Evolutionary conservation across 1,140 invertebrate species (phyloP).

Genomic region (Cotesia typhae): DNA sequence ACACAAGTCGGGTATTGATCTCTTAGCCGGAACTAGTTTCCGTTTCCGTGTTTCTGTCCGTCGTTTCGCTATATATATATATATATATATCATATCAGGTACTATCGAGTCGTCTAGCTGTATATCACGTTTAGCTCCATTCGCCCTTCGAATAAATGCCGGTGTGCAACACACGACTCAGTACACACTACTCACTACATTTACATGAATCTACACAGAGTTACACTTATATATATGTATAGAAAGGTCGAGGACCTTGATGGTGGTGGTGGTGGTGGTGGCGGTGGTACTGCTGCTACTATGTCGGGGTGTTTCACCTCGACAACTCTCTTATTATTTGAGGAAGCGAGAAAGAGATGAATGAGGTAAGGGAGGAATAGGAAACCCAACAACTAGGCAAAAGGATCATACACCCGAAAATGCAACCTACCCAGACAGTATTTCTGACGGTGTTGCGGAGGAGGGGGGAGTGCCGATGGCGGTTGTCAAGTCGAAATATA

Average conservation of each 20-base stretch:
- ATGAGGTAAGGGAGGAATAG: slow-evolving; percentile 6
- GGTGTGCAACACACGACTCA: slow-evolving; percentile 14
- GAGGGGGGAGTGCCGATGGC: no score
- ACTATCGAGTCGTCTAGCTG: no score
- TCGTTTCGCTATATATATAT: slow-evolving; percentile 30
- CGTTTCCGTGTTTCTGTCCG: slow-evolving; percentile 55
- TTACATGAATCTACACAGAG: neutral
- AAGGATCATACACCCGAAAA: slow-evolving; percentile 8
- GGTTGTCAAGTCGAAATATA: neutral
- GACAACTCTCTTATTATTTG: slow-evolving; percentile 24
- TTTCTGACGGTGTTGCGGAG: no score
- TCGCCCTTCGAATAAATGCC: slow-evolving; percentile 36
- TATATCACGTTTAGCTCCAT: neutral
- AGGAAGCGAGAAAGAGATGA: slow-evolving; percentile 32
- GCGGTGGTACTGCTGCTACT: no score
- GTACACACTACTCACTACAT: neutral
- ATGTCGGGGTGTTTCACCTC: slow-evolving; percentile 43
- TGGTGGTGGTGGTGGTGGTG: no score
- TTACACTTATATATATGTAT: slow-evolving; percentile 12
- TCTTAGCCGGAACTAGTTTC: slow-evolving; percentile 62
- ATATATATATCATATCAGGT: slow-evolving; percentile 22
- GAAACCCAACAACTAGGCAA: neutral
- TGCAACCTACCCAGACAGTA: slow-evolving; percentile 2
- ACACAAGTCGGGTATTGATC: slow-evolving; percentile 59
- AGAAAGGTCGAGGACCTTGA: slow-evolving; percentile 41